phyloP scores from a whole-genome alignment of 2,888 invertebrate genomes.

The Exephanes ischioxanthus region DNA sequence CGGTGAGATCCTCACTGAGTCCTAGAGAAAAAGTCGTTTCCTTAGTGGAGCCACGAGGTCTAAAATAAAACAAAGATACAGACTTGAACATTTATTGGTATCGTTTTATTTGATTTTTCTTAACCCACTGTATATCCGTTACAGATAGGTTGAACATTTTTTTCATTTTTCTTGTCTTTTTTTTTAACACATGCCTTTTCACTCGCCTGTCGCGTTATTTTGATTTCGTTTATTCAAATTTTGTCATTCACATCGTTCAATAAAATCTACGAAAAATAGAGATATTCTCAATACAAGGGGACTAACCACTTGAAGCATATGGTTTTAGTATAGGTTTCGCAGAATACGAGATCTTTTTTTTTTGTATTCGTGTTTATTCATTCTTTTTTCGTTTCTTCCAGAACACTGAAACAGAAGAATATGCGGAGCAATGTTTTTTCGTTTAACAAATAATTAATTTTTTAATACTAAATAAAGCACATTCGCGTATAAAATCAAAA shows the following conservation, averaged over 20 bases:
- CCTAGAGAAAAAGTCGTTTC: background rate
- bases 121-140: conserved; percentile 57
- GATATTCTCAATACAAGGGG: conserved; percentile 56
- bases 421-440: background rate
- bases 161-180: conserved; percentile 37
- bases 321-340: conserved; percentile 20
- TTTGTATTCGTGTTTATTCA: conserved; percentile 37
- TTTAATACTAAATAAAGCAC: conserved; percentile 41
- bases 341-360: conserved; percentile 22
- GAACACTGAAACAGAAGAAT: background rate
- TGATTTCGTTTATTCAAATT: conserved; percentile 15
- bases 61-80: conserved; percentile 14
- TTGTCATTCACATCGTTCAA: conserved; percentile 49
- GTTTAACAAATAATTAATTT: conserved; percentile 21
- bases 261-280: conserved; percentile 68
- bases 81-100: conserved; percentile 79
- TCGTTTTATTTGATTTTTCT: conserved; percentile 83
- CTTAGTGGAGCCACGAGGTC: background rate
- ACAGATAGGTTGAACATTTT: conserved; percentile 60
- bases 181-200: conserved; percentile 31
- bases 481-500: conserved; percentile 62
- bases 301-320: conserved; percentile 60
- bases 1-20: background rate
- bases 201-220: conserved; percentile 32
- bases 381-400: conserved; percentile 14